phyloP scores from a whole-genome alignment of 2,888 invertebrate species.

The Nasonovia ribisnigri region DNA sequence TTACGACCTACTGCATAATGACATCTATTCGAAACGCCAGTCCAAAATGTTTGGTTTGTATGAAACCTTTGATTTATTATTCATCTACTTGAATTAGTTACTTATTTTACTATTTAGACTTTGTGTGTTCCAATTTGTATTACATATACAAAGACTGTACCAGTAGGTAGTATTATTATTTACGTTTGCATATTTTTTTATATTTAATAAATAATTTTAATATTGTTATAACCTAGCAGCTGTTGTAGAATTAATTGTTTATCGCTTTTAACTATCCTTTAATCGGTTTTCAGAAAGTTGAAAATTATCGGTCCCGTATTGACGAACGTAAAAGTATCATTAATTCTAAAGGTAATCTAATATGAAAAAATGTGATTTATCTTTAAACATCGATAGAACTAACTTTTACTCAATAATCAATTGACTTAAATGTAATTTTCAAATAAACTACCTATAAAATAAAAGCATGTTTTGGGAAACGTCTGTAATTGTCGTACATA shows the following conservation, averaged over 20 bases:
- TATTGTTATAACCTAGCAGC: background rate
- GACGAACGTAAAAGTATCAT: background rate
- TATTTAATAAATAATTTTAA: background rate
- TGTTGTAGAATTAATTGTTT: background rate
- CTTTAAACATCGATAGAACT: background rate
- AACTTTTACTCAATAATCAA: background rate
- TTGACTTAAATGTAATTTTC: background rate
- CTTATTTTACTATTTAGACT: too few relatives aligned
- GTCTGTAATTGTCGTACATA: too few relatives aligned
- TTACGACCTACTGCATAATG: background rate
- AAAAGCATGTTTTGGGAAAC: background rate
- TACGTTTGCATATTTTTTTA: background rate
- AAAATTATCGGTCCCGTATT: background rate
- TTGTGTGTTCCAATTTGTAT: too few relatives aligned
- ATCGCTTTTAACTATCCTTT: background rate
- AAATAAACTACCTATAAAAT: background rate
- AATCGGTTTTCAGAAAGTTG: background rate
- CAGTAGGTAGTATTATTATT: too few relatives aligned
- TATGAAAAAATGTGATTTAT: background rate
- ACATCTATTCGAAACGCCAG: background rate
- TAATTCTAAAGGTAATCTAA: background rate
- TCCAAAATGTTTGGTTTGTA: background rate
- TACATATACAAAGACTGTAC: too few relatives aligned
- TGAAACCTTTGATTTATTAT: background rate
- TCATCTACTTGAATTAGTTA: background rate